phyloP scores from a whole-genome alignment of 1,140 invertebrate species.

The Doryteuthis pealeii region DNA sequence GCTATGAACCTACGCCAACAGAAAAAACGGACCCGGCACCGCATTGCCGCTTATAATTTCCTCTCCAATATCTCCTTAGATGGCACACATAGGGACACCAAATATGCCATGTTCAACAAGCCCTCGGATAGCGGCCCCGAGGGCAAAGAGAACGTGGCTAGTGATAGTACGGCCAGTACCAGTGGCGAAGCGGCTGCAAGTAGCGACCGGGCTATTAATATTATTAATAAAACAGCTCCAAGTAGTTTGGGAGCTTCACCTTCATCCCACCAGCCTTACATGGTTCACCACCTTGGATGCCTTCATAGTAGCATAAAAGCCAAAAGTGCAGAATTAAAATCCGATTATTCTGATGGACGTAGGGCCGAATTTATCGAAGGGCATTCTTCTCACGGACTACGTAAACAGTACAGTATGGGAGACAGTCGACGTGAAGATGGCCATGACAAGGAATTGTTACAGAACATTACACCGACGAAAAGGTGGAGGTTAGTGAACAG shows the following conservation, averaged over 20 bases:
- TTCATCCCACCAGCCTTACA: too few species aligned
- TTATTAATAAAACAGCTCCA: too few species aligned
- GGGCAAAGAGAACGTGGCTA: conserved; percentile 1
- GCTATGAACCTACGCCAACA: conserved; percentile 36
- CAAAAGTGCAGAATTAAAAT: too few species aligned
- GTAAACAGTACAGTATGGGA: neutral
- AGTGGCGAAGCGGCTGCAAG: too few species aligned
- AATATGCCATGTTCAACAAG: conserved; percentile 61
- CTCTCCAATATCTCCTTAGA: conserved; percentile 92
- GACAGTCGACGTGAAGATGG: neutral
- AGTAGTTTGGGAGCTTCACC: too few species aligned
- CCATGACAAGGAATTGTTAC: neutral
- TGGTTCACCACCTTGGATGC: too few species aligned
- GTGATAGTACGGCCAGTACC: too few species aligned
- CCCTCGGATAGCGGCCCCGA: neutral
- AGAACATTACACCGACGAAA: conserved; percentile 6
- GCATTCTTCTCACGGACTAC: neutral
- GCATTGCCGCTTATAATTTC: conserved; percentile 68
- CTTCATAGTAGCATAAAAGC: too few species aligned
- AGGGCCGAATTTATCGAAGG: neutral
- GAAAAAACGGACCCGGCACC: conserved; percentile 40
- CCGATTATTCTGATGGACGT: neutral
- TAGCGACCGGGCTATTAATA: conserved; percentile 24
- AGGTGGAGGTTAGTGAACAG: neutral
- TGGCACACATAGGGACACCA: conserved; percentile 84